Percentiles rank a stretch among this genome's conserved stretches.
Evolutionary conservation across 2,888 invertebrate species (phyloP).

Genomic region (Didymodactylos carnosus): DNA sequence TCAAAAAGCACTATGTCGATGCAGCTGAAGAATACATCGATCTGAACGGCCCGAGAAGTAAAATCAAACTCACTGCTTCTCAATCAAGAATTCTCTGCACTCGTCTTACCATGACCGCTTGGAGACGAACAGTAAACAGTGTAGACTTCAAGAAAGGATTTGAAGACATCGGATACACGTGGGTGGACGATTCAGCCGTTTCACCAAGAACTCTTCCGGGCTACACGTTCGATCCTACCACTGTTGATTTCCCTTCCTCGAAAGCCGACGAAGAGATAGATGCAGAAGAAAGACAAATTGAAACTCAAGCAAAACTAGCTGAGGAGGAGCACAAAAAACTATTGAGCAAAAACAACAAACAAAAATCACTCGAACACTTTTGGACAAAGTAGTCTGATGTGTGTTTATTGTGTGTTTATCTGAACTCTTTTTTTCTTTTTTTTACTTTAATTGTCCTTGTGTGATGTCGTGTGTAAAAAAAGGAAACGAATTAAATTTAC

Average conservation of each 20-base stretch:
- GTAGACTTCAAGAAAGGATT: not conserved
- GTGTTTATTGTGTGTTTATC: too few relatives aligned
- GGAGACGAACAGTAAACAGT: not conserved
- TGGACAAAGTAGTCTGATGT: not conserved
- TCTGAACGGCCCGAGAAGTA: not conserved
- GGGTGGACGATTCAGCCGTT: not conserved
- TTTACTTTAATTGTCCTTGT: not conserved
- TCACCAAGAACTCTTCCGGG: not conserved
- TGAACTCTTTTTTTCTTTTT: not conserved
- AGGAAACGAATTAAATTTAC: not conserved
- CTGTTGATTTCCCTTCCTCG: not conserved
- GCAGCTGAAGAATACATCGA: not conserved
- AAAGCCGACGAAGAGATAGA: not conserved
- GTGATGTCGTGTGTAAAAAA: not conserved
- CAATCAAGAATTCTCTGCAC: not conserved
- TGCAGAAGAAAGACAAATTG: not conserved
- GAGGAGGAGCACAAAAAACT: not conserved
- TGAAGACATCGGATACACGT: not conserved
- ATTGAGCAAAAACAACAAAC: not conserved
- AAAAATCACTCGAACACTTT: not conserved
- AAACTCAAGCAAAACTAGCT: not conserved
- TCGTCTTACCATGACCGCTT: not conserved
- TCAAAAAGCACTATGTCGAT: not conserved
- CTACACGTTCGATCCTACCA: not conserved
- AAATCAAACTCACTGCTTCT: not conserved